phyloP scores from a whole-genome alignment of 2,797 vertebrate genomes.

The Lemur catta region DNA sequence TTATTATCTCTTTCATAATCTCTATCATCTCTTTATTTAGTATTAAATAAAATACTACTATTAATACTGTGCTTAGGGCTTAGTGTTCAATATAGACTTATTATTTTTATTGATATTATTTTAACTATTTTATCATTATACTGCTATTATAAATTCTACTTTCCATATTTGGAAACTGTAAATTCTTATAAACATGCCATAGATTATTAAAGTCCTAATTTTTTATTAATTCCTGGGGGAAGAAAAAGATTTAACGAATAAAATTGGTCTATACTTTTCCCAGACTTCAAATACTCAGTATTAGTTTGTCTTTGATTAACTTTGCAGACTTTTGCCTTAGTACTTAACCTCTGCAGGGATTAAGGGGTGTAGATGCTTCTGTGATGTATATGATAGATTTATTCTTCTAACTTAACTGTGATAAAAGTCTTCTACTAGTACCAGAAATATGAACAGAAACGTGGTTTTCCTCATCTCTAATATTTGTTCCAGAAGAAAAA shows the following conservation, averaged over 20 bases:
- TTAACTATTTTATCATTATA: not conserved
- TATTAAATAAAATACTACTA: not conserved
- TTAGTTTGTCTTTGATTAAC: not conserved
- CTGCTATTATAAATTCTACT: not conserved
- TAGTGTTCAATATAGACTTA: not conserved
- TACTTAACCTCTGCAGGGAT: conserved; percentile 6
- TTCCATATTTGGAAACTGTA: not conserved
- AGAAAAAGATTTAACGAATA: not conserved
- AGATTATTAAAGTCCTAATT: not conserved
- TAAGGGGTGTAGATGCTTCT: not conserved
- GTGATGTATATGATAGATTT: not conserved
- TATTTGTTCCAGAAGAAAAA: not conserved
- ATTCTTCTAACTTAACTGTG: conserved; percentile 22
- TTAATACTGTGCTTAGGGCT: not conserved
- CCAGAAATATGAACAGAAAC: conserved; percentile 19
- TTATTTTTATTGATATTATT: not conserved
- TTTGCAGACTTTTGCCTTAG: conserved; percentile 15
- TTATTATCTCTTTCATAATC: not conserved
- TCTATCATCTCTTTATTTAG: not conserved
- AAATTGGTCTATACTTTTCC: not conserved
- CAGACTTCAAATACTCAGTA: not conserved
- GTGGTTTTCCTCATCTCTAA: not conserved
- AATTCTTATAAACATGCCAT: not conserved
- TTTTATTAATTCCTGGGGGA: not conserved
- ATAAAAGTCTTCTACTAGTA: conserved; percentile 27